Conservation (phyloP, 1,140 invertebrate species). For the Penaeus indicus region DNA sequence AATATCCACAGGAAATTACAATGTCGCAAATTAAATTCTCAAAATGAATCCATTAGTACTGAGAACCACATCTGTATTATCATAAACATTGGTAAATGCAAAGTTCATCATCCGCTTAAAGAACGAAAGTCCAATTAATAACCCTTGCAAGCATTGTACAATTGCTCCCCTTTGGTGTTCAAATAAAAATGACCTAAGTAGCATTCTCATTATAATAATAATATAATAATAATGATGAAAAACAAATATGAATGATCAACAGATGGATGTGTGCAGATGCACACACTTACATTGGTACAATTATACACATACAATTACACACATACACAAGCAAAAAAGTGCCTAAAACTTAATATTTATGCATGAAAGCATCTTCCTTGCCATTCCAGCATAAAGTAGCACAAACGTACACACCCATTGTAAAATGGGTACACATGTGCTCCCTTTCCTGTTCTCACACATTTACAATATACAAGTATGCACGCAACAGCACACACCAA, state of each 20-base stretch:
- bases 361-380: no score
- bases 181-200: slow-evolving; percentile 33
- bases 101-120: slow-evolving; percentile 29
- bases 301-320: not conserved
- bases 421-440: no score
- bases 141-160: slow-evolving; percentile 49
- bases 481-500: no score
- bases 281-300: not conserved
- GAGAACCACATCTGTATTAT: slow-evolving; percentile 6
- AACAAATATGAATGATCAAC: not conserved
- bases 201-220: slow-evolving; percentile 38
- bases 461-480: no score
- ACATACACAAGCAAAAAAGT: slow-evolving; percentile 1
- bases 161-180: slow-evolving; percentile 28
- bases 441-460: no score
- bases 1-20: no score
- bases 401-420: no score
- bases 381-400: no score
- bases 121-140: slow-evolving; percentile 45
- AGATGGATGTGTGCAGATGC: not conserved
- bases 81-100: slow-evolving; percentile 41
- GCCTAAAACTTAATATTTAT: no score
- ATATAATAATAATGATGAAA: slow-evolving; percentile 4
- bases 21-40: no score
- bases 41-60: no score